These are phyloP conservation scores for Platyrinchus mystaceus DNA, from an alignment of 2,797 vertebrate genomes.

Conservation along the genomic window DNA sequence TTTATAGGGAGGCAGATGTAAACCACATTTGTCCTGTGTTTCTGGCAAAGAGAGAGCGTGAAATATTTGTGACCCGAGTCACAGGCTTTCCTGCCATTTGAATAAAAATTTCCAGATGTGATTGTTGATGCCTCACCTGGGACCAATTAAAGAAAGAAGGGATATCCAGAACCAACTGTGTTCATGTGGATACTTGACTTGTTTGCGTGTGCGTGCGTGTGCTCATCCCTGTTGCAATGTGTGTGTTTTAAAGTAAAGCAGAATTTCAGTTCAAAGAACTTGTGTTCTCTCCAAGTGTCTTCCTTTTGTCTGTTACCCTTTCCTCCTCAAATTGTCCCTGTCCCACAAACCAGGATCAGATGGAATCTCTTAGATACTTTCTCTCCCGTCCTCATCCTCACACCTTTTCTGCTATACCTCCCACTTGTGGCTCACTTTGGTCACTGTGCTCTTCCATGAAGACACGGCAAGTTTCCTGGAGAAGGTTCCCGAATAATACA, in stretches of 20 bases:
- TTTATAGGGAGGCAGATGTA: slow-evolving; percentile 68
- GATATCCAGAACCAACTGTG: slow-evolving; percentile 47
- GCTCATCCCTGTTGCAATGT: slow-evolving; percentile 10
- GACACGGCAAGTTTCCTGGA: background rate
- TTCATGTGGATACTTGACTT: slow-evolving; percentile 44
- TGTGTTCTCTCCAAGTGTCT: background rate
- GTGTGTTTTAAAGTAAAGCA: slow-evolving; percentile 35
- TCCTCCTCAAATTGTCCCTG: background rate
- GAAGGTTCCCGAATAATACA: background rate
- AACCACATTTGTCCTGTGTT: slow-evolving; percentile 70
- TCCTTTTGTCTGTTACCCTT: background rate
- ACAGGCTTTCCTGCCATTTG: slow-evolving; percentile 69
- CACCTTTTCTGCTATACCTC: background rate
- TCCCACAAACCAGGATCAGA: background rate
- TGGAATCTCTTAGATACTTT: background rate
- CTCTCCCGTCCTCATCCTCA: background rate
- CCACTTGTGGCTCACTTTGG: background rate
- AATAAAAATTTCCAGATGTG: slow-evolving; percentile 73
- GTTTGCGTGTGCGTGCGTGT: background rate
- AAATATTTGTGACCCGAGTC: slow-evolving; percentile 74
- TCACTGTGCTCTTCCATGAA: background rate
- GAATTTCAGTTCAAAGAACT: slow-evolving; percentile 42
- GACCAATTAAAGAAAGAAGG: slow-evolving; percentile 64
- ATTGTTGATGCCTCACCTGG: slow-evolving; percentile 69
- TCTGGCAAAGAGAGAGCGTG: slow-evolving; percentile 70